phyloP scores from a whole-genome alignment of 2,888 invertebrate genomes.

The Pecten maximus region DNA sequence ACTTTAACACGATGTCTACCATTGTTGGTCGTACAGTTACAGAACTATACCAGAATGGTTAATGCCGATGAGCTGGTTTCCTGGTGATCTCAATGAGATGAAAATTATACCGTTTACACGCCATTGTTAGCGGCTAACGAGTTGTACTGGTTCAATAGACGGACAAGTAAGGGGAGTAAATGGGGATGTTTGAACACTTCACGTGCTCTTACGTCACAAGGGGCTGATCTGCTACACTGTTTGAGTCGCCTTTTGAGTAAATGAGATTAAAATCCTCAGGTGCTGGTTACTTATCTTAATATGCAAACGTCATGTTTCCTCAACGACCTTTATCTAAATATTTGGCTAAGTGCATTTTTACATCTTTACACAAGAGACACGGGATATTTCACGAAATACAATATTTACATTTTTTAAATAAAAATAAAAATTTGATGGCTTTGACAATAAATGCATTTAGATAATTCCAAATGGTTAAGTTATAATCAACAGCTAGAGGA shows the following conservation, averaged over 20 bases:
- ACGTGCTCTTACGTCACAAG: conserved; percentile 15
- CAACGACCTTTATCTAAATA: neutral
- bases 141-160: conserved; percentile 43
- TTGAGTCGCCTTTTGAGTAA: neutral
- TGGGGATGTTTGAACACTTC: conserved; percentile 42
- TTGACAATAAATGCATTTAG: too few species aligned
- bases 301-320: neutral
- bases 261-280: neutral
- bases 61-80: neutral
- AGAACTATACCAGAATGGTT: neutral
- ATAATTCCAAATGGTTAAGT: too few species aligned
- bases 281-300: neutral
- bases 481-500: too few species aligned
- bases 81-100: conserved; percentile 36
- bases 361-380: neutral
- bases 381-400: neutral
- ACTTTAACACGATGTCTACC: neutral
- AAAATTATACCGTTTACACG: conserved; percentile 51
- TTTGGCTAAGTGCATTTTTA: neutral
- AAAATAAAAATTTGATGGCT: neutral
- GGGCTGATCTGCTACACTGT: neutral
- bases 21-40: neutral
- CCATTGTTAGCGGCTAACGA: conserved; percentile 49
- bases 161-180: conserved; percentile 51
- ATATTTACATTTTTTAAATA: neutral